Evolutionary conservation across 2,113 vertebrate genomes (phyloP).

Genomic region (Rattus rattus): DNA sequence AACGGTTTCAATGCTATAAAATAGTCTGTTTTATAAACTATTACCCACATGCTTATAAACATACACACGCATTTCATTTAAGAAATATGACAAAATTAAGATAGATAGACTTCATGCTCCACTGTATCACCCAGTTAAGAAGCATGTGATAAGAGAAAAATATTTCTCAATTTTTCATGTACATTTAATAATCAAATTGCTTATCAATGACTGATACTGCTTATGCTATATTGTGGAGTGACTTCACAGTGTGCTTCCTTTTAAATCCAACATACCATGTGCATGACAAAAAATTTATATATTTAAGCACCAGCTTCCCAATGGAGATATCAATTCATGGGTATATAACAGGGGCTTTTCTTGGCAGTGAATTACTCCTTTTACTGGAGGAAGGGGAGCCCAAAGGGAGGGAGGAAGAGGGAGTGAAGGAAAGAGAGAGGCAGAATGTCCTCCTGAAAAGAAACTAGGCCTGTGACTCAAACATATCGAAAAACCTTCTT

Average conservation of each 20-base stretch:
- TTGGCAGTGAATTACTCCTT: neutral
- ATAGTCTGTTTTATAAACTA: neutral
- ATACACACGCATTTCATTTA: too few relatives aligned
- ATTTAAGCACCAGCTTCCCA: slow-evolving; percentile 27
- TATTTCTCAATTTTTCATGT: neutral
- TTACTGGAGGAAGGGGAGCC: neutral
- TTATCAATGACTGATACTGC: neutral
- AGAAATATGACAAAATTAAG: neutral
- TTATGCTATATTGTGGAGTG: neutral
- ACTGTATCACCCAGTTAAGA: neutral
- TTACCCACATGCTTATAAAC: too few relatives aligned
- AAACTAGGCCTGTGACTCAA: neutral
- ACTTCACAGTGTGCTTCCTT: neutral
- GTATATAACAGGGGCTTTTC: neutral
- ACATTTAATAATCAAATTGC: neutral
- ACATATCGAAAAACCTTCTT: neutral
- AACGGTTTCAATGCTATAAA: neutral
- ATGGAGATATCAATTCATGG: neutral
- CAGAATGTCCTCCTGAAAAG: neutral
- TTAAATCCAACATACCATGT: neutral
- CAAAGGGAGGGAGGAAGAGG: neutral
- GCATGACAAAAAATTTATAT: slow-evolving; percentile 12
- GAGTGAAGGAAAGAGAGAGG: neutral
- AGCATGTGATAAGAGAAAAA: neutral
- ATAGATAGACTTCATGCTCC: neutral